Percentiles rank a stretch among this genome's conserved stretches.
phyloP scores from a whole-genome alignment of 2,113 vertebrate genomes.

The Myotis yumanensis region DNA sequence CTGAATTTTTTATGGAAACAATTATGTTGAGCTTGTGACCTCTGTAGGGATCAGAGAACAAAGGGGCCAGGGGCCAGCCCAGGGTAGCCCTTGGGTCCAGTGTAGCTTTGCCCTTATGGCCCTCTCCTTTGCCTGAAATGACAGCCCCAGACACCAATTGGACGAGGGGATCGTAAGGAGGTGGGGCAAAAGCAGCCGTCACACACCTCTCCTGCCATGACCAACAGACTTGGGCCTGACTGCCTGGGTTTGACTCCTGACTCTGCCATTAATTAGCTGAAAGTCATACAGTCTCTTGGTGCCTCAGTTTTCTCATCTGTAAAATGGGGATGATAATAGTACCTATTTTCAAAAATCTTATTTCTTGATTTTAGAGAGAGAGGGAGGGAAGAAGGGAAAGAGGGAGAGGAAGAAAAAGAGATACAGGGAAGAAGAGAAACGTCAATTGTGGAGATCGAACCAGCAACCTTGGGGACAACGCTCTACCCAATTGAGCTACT shows the following conservation, averaged over 20 bases:
- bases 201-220: neutral
- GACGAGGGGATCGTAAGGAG: neutral
- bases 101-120: neutral
- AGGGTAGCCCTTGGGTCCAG: neutral
- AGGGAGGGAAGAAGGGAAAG: too few species aligned
- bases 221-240: neutral
- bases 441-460: neutral
- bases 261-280: neutral
- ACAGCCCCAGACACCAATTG: neutral
- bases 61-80: neutral
- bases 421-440: neutral
- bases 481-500: neutral
- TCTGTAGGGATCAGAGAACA: neutral
- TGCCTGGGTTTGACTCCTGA: neutral
- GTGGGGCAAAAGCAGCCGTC: neutral
- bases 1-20: conserved; percentile 2
- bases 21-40: neutral
- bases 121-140: neutral
- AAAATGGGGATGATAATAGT: neutral
- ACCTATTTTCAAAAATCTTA: neutral
- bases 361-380: neutral
- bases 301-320: neutral
- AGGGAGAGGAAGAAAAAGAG: neutral
- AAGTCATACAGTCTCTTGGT: neutral
- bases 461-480: neutral